Evolutionary conservation across 2,888 invertebrate genomes (phyloP), one percentile per base, ranked within the genome.

Genomic region (Tribolium freemani): DNA sequence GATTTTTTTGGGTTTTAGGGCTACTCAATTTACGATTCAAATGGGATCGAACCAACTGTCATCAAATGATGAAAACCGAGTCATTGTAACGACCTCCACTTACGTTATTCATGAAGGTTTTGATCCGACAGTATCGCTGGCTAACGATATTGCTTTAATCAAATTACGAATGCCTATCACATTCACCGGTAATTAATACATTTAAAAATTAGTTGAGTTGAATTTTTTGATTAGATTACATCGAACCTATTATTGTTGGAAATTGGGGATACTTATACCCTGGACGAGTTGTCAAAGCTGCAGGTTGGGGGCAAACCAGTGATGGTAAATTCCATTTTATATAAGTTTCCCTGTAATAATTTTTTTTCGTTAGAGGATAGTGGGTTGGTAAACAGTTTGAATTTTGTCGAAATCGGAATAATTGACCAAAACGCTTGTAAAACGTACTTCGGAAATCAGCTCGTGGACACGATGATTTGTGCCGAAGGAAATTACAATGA

Each of bases 291-390:
- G 64, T 64, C 1, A 13, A 51, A 10, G 46, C 51, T 9, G 64
- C 64, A n/a, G 66, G 54, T 9, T 66, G 66, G 66, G 64, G 66
- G 2, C 66, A 66, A 66, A 54, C 45, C 3, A 54, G 66, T 26
- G 66, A 51, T 16, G 21, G 45, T 51, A 31, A 11, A 10, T 46
- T 11, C 9, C 5, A 31, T 31, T 31, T 8, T 31, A 2, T 9
- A 31, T 16, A 1, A n/a, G 9, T 31, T n/a, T n/a, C n/a, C 9
- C 5, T 8, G 31, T 31, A n/a, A n/a, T 8, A 45, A 45, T 8
- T 45, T 11, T 48, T 48, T 48, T 13, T 48, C 48, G 4, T 45
- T 6, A 38, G 11, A n/a, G 48, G 48, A 48, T 13, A 48, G 16
- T 48, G 11, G 11, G 3, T 5, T 48, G 13, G 3, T 4, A n/a